These are phyloP conservation scores for Thecocarcelia acutangulata DNA, from an alignment of 2,888 invertebrate genomes.

Conservation along the genomic window DNA sequence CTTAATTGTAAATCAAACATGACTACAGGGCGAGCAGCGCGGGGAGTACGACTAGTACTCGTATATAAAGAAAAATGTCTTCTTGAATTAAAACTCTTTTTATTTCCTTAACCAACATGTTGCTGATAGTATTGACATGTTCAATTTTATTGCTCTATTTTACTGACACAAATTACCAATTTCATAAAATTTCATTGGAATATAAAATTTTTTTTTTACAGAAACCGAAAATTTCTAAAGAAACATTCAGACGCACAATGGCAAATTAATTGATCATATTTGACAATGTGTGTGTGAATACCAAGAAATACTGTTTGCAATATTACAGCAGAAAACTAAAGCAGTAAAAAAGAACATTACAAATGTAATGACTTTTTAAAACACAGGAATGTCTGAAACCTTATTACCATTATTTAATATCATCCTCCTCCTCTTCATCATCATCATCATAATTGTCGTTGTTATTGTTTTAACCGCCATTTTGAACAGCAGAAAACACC, in stretches of 20 bases:
- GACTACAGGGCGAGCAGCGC: too few relatives aligned
- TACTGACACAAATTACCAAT: too few relatives aligned
- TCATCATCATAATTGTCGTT: background rate
- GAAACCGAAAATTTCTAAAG: too few relatives aligned
- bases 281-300: slow-evolving; percentile 1
- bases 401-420: slow-evolving; percentile 11
- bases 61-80: too few relatives aligned
- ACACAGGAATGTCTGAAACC: slow-evolving; percentile 1
- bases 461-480: background rate
- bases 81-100: too few relatives aligned
- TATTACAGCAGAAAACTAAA: background rate
- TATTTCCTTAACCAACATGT: too few relatives aligned
- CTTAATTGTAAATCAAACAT: too few relatives aligned
- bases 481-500: background rate
- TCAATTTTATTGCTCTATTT: too few relatives aligned
- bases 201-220: too few relatives aligned
- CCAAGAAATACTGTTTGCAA: background rate
- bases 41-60: too few relatives aligned
- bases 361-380: slow-evolving; percentile 46
- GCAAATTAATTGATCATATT: background rate
- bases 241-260: slow-evolving; percentile 1
- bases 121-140: too few relatives aligned
- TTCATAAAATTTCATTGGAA: too few relatives aligned
- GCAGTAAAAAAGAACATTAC: background rate
- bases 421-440: background rate